phyloP scores from a whole-genome alignment of 2,113 vertebrate species.

The human (Homo sapiens) region DNA sequence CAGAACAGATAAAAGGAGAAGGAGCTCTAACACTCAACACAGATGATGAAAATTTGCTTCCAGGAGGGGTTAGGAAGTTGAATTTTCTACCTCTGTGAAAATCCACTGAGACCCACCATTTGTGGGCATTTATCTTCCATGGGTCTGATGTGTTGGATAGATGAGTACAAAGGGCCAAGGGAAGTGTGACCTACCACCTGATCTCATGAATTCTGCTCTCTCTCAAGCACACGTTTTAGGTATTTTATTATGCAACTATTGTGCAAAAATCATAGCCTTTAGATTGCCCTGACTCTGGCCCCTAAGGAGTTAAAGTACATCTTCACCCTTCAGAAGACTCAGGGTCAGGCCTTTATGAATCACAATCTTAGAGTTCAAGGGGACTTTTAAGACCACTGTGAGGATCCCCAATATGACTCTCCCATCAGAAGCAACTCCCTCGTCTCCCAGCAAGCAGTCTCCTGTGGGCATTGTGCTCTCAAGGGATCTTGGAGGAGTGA shows the following conservation, averaged over 20 bases:
- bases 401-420: neutral
- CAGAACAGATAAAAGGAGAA: neutral
- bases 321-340: neutral
- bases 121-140: neutral
- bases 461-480: neutral
- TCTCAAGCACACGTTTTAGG: neutral
- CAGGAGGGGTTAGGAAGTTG: neutral
- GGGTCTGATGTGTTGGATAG: neutral
- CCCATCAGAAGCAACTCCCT: neutral
- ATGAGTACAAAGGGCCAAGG: neutral
- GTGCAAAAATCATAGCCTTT: neutral
- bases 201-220: neutral
- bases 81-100: neutral
- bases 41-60: neutral
- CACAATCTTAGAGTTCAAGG: neutral
- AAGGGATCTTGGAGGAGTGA: neutral
- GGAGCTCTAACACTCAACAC: neutral
- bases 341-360: neutral
- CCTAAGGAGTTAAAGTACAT: neutral
- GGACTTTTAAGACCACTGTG: neutral
- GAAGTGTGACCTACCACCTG: neutral
- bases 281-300: neutral
- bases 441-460: neutral
- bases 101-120: neutral
- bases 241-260: neutral